phyloP scores from a whole-genome alignment of 2,888 invertebrate species.

The Campoplex capitator region DNA sequence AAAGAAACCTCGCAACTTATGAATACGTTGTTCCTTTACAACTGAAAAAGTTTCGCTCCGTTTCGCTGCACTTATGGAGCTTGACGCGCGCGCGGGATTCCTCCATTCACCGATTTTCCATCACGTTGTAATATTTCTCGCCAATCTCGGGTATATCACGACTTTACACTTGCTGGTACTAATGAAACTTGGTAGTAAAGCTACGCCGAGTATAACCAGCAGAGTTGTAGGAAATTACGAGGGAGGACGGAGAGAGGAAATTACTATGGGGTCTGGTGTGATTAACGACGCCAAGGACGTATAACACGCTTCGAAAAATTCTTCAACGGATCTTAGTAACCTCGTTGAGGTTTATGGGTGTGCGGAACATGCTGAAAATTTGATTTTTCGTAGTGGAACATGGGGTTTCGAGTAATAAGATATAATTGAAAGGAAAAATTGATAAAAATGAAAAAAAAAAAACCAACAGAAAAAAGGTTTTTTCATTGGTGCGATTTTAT shows the following conservation, averaged over 20 bases:
- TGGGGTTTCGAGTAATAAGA: not conserved
- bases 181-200: slow-evolving; percentile 66
- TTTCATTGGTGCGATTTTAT: not conserved
- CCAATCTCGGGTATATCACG: slow-evolving; percentile 17
- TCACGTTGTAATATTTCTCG: slow-evolving; percentile 31
- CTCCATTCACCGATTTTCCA: slow-evolving; percentile 13
- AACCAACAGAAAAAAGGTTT: too few species aligned
- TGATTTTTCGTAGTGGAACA: not conserved
- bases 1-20: not conserved
- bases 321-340: slow-evolving; percentile 18
- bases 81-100: not conserved
- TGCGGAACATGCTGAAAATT: slow-evolving; percentile 7
- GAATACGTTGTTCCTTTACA: not conserved
- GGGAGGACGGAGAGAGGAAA: slow-evolving; percentile 21
- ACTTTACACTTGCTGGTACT: slow-evolving; percentile 64
- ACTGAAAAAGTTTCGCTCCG: too few species aligned
- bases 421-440: not conserved
- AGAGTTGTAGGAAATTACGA: slow-evolving; percentile 40
- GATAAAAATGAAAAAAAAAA: too few species aligned
- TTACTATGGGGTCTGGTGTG: slow-evolving; percentile 46
- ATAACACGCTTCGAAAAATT: slow-evolving; percentile 11
- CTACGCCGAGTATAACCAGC: slow-evolving; percentile 32
- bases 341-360: slow-evolving; percentile 9
- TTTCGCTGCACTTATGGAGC: not conserved
- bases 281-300: slow-evolving; percentile 30